phyloP scores from a whole-genome alignment of 2,113 vertebrate species.

The Cyprinodon brontotheroides region DNA sequence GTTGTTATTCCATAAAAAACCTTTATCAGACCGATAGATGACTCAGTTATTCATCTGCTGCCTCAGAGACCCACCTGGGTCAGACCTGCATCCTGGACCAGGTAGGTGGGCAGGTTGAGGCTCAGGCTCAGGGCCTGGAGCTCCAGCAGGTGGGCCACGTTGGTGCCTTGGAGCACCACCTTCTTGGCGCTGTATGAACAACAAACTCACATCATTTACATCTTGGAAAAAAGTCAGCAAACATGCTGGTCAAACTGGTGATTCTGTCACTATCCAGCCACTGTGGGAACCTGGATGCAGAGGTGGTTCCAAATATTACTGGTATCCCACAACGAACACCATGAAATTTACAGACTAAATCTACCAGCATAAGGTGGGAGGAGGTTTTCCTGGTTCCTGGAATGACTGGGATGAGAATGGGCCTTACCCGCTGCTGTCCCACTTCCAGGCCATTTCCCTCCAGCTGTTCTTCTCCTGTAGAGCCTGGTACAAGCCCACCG shows the following conservation, averaged over 20 bases:
- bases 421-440: slow-evolving; percentile 84
- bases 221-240: not conserved
- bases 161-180: slow-evolving; percentile 84
- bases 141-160: slow-evolving; percentile 81
- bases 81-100: slow-evolving; percentile 85
- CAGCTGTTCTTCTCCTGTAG: slow-evolving; percentile 81
- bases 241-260: not conserved
- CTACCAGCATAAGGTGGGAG: too few species aligned
- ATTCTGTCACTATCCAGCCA: too few species aligned
- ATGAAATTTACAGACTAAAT: too few species aligned
- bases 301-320: too few species aligned
- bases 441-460: slow-evolving; percentile 83
- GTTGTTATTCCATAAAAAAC: not conserved
- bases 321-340: too few species aligned
- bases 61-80: slow-evolving; percentile 78
- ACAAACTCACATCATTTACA: not conserved
- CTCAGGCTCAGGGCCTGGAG: slow-evolving; percentile 84
- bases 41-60: too few species aligned
- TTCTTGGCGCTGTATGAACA: slow-evolving; percentile 80
- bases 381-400: too few species aligned
- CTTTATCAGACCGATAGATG: too few species aligned
- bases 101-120: slow-evolving; percentile 81
- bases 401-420: not conserved
- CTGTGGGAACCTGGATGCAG: too few species aligned
- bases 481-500: slow-evolving; percentile 83